phyloP scores from a whole-genome alignment of 2,888 invertebrate genomes.

The Iselma pallidipennis region DNA sequence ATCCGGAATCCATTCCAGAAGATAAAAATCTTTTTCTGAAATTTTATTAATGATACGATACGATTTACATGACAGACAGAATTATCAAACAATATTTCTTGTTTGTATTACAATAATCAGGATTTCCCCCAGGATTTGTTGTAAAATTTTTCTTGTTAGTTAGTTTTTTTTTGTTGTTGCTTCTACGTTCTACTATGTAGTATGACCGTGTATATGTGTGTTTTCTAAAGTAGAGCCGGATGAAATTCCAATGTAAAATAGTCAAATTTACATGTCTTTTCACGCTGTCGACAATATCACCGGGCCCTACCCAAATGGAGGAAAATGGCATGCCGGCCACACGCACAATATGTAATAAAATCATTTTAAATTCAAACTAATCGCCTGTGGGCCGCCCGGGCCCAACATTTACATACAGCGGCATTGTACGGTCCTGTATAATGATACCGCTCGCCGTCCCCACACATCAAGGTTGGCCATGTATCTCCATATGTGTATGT shows the following conservation, averaged over 20 bases:
- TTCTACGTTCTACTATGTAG: too few species aligned
- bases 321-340: not conserved
- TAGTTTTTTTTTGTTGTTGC: too few species aligned
- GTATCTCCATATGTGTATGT: too few species aligned
- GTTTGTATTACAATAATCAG: too few species aligned
- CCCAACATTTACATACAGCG: not conserved
- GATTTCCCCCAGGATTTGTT: too few species aligned
- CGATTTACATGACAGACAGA: conserved; percentile 23
- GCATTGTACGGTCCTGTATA: too few species aligned
- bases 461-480: not conserved
- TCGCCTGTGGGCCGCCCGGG: not conserved
- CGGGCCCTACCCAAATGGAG: not conserved
- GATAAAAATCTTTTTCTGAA: not conserved
- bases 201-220: not conserved
- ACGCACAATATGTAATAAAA: not conserved
- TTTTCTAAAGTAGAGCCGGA: not conserved
- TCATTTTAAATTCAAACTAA: not conserved
- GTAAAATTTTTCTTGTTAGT: too few species aligned
- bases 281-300: not conserved
- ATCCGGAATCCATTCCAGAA: not conserved
- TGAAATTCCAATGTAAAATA: not conserved
- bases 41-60: conserved; percentile 21
- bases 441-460: not conserved
- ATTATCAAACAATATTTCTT: conserved; percentile 8
- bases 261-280: not conserved